Evolutionary conservation across 1,140 invertebrate species (phyloP), one percentile per base, ranked within the genome.

Genomic region (Drosophila saltans): DNA sequence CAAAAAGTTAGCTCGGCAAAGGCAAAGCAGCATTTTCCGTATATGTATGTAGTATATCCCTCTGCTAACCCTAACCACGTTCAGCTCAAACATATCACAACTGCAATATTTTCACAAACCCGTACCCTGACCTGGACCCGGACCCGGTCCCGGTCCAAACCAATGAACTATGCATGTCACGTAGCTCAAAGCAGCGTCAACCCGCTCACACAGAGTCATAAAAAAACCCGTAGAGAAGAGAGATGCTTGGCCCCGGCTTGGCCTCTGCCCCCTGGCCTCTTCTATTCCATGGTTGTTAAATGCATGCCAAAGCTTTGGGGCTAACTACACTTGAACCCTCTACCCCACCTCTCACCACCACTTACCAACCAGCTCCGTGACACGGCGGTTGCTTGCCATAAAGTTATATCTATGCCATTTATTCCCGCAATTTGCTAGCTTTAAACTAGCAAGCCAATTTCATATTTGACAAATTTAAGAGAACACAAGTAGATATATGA

Each of bases 91-190:
- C 82, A 78, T 85, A 86, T 86, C 82, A 82, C 83, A 86, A 88
- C 82, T 86, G 83, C 80, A 83, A 86, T 86, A 86, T 86, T 88
- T 86, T 88, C 72, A 52, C 45, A 52, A 5, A 52, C 45, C 45
- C 45, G 45, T 1, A 58, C 66, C 72, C 74, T 63, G 81, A 73
- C 66, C 41, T 3, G 11, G 1, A n/a, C 1, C 41, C 11, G 10
- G 2, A n/a, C 3, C 41, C 41, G 41, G 2, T 4, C 11, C 64
- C 52, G 78, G 62, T 61, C 70, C 67, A 57, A 62, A 70, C 68
- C 82, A 78, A 88, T 86, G 82, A 86, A 86, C 80, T 88, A 86
- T 86, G 83, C 82, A 79, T 73, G 83, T 86, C 82, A 86, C 82
- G 82, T 86, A 83, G 83, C 82, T 68, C 73, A 77, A 74, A 71